These are phyloP conservation scores for Drosophila demipolita DNA, from an alignment of 2,888 invertebrate species.

Conservation along the genomic window DNA sequence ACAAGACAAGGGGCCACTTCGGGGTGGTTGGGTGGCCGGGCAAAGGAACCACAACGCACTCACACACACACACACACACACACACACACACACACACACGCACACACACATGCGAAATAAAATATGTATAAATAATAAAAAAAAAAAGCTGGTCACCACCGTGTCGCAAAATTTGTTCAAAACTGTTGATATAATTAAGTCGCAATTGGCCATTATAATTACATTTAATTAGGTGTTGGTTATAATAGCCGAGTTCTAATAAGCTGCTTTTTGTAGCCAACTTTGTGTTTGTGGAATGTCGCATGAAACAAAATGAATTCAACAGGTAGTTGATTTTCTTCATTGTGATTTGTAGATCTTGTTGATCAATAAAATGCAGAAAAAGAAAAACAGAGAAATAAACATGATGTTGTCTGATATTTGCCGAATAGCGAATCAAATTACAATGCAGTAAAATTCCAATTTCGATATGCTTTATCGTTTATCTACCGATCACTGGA, in stretches of 20 bases:
- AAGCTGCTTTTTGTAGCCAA: neutral
- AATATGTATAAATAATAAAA: neutral
- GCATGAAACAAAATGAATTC: neutral
- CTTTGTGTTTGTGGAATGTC: neutral
- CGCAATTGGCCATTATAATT: slow-evolving; percentile 20
- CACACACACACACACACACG: neutral
- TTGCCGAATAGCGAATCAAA: neutral
- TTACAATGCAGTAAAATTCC: neutral
- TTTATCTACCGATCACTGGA: neutral
- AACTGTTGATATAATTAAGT: slow-evolving; percentile 18
- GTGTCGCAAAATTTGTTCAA: slow-evolving; percentile 23
- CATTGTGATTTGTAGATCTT: neutral
- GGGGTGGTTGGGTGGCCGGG: neutral
- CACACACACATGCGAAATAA: neutral
- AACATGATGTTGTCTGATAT: neutral
- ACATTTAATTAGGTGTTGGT: slow-evolving; percentile 9
- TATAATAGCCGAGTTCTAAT: neutral
- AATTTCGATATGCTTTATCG: neutral
- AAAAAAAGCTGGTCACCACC: slow-evolving; percentile 13
- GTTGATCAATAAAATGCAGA: neutral
- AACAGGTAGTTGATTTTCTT: neutral
- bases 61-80: neutral
- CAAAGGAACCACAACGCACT: neutral
- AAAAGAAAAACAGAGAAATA: neutral
- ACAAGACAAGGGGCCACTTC: neutral